Evolutionary conservation across 2,888 invertebrate genomes (phyloP).

Genomic region (Dynastes maya): DNA sequence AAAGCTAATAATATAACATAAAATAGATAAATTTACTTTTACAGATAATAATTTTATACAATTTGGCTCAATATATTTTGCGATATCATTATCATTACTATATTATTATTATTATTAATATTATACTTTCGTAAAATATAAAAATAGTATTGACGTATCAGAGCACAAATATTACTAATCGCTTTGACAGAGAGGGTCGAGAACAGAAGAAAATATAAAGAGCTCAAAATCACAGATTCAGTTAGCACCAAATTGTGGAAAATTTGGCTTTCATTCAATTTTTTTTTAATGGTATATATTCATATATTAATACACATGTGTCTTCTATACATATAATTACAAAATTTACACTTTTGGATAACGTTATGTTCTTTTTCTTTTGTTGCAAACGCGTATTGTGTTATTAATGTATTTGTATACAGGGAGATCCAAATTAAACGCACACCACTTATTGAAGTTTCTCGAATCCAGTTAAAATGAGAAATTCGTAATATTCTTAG

Average conservation of each 20-base stretch:
- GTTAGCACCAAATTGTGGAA: constrained; percentile 70
- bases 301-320: constrained; percentile 55
- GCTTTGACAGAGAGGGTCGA: constrained; percentile 51
- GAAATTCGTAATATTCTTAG: too few species aligned
- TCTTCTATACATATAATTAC: constrained; percentile 57
- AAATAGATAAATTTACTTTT: constrained; percentile 51
- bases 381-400: constrained; percentile 17
- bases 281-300: constrained; percentile 57
- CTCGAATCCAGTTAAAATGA: too few species aligned
- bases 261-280: constrained; percentile 66
- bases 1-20: constrained; percentile 47
- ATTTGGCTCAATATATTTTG: constrained; percentile 52
- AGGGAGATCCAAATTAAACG: too few species aligned
- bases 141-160: constrained; percentile 57
- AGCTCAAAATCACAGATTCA: constrained; percentile 69
- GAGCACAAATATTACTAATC: constrained; percentile 50
- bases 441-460: too few species aligned
- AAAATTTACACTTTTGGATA: constrained; percentile 57
- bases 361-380: background rate
- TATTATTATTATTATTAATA: constrained; percentile 8
- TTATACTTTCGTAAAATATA: constrained; percentile 48
- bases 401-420: background rate
- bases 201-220: constrained; percentile 58
- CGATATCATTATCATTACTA: constrained; percentile 7
- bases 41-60: constrained; percentile 50